phyloP scores from a whole-genome alignment of 2,113 vertebrate genomes.

The Larimichthys crocea region DNA sequence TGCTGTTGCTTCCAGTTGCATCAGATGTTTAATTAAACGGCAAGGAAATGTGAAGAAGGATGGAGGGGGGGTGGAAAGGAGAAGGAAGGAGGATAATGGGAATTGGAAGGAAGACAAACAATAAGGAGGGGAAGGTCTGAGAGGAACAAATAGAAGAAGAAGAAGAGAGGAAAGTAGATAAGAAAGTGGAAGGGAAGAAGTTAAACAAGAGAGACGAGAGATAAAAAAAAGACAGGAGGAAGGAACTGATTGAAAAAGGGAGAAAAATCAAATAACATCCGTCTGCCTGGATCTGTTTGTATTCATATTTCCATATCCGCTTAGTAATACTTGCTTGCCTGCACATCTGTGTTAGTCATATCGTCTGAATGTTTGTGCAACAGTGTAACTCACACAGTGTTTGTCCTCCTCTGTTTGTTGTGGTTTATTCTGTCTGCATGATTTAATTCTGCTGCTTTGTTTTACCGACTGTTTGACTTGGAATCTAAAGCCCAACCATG shows the following conservation, averaged over 20 bases:
- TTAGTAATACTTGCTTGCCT: background rate
- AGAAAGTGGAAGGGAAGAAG: background rate
- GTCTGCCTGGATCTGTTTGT: background rate
- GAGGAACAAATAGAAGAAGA: background rate
- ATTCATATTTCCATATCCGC: background rate
- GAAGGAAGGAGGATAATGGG: too few relatives aligned
- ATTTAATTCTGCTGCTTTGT: background rate
- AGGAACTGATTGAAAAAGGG: too few relatives aligned
- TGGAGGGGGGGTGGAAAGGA: background rate
- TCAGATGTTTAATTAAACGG: constrained; percentile 52
- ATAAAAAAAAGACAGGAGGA: too few relatives aligned
- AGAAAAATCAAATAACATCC: too few relatives aligned
- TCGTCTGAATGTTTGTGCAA: constrained; percentile 22
- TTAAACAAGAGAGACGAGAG: constrained; percentile 26
- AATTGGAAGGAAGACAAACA: too few relatives aligned
- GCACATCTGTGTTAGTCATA: background rate
- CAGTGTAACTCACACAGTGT: background rate
- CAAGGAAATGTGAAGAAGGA: constrained; percentile 12
- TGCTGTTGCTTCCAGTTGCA: constrained; percentile 72
- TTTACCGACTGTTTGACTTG: background rate
- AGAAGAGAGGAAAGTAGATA: background rate
- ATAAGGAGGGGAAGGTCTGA: too few relatives aligned
- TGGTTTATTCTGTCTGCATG: background rate
- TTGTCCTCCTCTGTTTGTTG: constrained; percentile 21
- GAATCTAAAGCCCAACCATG: background rate